Evolutionary conservation across 1,140 invertebrate genomes (phyloP), one percentile per base, ranked within the genome.

Genomic region (Drosophila sp.): DNA sequence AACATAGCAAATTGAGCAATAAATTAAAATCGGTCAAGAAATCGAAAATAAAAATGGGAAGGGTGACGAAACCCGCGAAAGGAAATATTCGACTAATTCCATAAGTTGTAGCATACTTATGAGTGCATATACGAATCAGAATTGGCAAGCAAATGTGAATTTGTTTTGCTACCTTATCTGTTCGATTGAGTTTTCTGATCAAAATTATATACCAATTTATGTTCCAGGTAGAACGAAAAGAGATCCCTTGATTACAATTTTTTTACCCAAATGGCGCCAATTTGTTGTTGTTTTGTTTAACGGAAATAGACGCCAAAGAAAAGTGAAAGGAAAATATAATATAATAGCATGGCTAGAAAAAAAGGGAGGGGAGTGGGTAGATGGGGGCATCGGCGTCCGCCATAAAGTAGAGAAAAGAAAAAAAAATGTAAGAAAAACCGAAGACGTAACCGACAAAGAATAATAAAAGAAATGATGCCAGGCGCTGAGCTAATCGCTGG

Each of bases 171-270:
- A 23, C 4, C 41, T 50, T 50, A 50, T 50, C 44, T 50, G 27
- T 50, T 50, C 44, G 17, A 47, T 47, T 47, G 44, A 23, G 17
- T 47, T 47, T 47, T 47, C 25, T 27, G 44, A 50, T 50, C 44
- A 50, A 50, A 64, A 25, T 35, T 65, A 40, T 65, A 32, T 56
- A 27, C 33, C 30, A 29, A 33, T 56, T 50, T 65, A 65, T 65
- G 50, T 68, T 35, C 35, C 65, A 76, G 66, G 69, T 72, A 72
- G n/a, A 17, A 47, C 60, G 38, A 23, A 66, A 23, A 66, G 63
- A 25, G 44, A 50, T 64, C 40, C 69, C 61, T 90, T 90, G 84
- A 87, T 87, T 89, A 87, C 80, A 80, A 89, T 87, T 69, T 73
- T 38, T 87, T 69, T 73, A 29, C 60, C 64, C 78, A 17, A 87